Percentiles rank a stretch among this genome's conserved stretches.
These are phyloP conservation scores for Zaprionus camerounensis DNA, from an alignment of 1,140 invertebrate genomes.

Conservation along the genomic window DNA sequence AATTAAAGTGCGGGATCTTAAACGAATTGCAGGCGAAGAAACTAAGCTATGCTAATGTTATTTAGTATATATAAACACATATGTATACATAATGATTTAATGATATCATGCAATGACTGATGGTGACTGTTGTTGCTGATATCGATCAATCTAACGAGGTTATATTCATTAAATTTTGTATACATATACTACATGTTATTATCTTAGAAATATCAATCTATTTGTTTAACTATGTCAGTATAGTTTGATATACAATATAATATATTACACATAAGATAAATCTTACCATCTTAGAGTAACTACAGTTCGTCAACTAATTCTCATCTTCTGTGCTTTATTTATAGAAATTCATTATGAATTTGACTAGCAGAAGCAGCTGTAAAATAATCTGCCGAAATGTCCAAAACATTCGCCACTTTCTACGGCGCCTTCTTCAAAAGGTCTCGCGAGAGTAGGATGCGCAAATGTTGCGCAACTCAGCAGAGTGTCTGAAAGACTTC, in stretches of 20 bases:
- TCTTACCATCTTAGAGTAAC: background rate
- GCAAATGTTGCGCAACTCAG: slow-evolving; percentile 68
- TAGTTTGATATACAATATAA: background rate
- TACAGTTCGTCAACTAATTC: background rate
- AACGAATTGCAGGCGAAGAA: background rate
- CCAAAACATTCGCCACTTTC: slow-evolving; percentile 49
- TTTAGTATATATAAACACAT: background rate
- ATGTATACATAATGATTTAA: no score
- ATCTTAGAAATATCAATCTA: no score
- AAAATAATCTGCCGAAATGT: slow-evolving; percentile 37
- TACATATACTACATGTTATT: no score
- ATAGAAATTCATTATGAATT: slow-evolving; percentile 57
- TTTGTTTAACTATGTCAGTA: background rate
- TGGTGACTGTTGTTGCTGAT: no score
- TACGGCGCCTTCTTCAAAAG: slow-evolving; percentile 52
- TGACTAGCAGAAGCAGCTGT: slow-evolving; percentile 35
- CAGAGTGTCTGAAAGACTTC: slow-evolving; percentile 15
- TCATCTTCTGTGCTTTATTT: slow-evolving; percentile 2
- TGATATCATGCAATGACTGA: no score
- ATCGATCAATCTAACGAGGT: no score
- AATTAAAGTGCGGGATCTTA: background rate
- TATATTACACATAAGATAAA: background rate
- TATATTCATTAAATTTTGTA: no score
- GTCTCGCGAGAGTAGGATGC: slow-evolving; percentile 48
- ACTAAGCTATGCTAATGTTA: background rate